Evolutionary conservation across 1,140 invertebrate species (phyloP).

Genomic region (Lepidotrigona ventralis): DNA sequence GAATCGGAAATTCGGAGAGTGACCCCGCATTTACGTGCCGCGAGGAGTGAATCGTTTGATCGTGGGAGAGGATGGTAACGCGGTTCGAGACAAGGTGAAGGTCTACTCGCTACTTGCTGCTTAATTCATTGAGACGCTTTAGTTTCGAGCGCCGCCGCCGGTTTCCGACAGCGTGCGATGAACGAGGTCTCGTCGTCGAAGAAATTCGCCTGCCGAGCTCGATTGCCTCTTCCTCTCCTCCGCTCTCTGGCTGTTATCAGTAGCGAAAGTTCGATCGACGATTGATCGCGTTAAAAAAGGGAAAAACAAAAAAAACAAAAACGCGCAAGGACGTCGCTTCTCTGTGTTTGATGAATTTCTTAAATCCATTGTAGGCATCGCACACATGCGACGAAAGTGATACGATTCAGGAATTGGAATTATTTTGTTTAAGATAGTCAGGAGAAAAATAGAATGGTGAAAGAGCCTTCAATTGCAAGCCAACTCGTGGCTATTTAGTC

Average conservation of each 20-base stretch:
- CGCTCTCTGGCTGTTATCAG: not conserved
- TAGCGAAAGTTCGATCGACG: not conserved
- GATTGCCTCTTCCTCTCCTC: not conserved
- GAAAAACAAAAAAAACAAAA: not conserved
- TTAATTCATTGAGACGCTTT: slow-evolving; percentile 49
- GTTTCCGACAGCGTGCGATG: slow-evolving; percentile 11
- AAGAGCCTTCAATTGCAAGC: too few relatives aligned
- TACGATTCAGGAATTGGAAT: too few relatives aligned
- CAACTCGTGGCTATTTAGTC: too few relatives aligned
- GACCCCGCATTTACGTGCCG: slow-evolving; percentile 11
- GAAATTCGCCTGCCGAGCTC: not conserved
- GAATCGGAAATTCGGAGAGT: slow-evolving; percentile 16
- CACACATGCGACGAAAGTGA: too few relatives aligned
- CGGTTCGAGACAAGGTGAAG: slow-evolving; percentile 41
- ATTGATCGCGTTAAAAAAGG: not conserved
- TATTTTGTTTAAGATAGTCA: too few relatives aligned
- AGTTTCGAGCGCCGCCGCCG: slow-evolving; percentile 27
- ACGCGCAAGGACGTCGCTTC: not conserved
- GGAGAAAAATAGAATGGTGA: too few relatives aligned
- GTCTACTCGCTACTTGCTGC: slow-evolving; percentile 33
- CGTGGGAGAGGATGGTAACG: not conserved
- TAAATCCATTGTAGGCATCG: too few relatives aligned
- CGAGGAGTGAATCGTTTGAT: not conserved
- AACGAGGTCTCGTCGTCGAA: slow-evolving; percentile 6
- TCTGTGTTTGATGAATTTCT: not conserved